phyloP scores from a whole-genome alignment of 1,140 invertebrate species.

The Idris sp. region DNA sequence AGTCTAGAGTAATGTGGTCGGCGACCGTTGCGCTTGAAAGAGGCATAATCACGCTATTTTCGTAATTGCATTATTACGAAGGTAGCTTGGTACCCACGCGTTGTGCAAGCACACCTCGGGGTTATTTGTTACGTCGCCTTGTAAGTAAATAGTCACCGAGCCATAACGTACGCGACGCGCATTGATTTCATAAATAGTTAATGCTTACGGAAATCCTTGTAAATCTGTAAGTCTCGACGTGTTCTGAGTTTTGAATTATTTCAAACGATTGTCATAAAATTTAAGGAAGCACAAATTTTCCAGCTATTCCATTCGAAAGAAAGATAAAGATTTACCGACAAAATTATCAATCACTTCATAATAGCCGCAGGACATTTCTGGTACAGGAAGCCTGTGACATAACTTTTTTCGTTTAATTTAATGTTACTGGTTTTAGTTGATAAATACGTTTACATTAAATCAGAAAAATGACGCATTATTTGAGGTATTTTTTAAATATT shows the following conservation, averaged over 20 bases:
- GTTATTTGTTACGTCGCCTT: slow-evolving; percentile 69
- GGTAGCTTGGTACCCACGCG: slow-evolving; percentile 65
- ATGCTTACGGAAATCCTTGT: slow-evolving; percentile 54
- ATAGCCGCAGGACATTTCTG: background rate
- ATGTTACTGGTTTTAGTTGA: slow-evolving; percentile 2
- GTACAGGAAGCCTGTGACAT: background rate
- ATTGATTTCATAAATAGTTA: slow-evolving; percentile 56
- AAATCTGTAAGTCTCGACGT: slow-evolving; percentile 40
- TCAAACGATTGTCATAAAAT: slow-evolving; percentile 22
- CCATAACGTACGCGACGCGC: slow-evolving; percentile 46
- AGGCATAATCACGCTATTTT: slow-evolving; percentile 72
- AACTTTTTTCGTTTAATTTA: slow-evolving; percentile 3
- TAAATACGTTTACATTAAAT: too few relatives aligned
- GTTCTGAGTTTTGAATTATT: slow-evolving; percentile 33
- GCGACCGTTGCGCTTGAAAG: slow-evolving; percentile 56
- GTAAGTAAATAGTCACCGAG: slow-evolving; percentile 65
- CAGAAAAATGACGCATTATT: too few relatives aligned
- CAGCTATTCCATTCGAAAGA: slow-evolving; percentile 16
- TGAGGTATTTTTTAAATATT: too few relatives aligned
- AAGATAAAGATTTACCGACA: slow-evolving; percentile 9
- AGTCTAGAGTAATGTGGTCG: slow-evolving; percentile 19
- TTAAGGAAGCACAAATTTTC: slow-evolving; percentile 1
- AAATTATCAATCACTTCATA: slow-evolving; percentile 8
- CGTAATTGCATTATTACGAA: slow-evolving; percentile 74
- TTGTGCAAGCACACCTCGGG: slow-evolving; percentile 66